These are phyloP conservation scores for Agelas oroides DNA, from an alignment of 37 sponge, comb jelly and placozoan genomes.

Conservation along the genomic window DNA sequence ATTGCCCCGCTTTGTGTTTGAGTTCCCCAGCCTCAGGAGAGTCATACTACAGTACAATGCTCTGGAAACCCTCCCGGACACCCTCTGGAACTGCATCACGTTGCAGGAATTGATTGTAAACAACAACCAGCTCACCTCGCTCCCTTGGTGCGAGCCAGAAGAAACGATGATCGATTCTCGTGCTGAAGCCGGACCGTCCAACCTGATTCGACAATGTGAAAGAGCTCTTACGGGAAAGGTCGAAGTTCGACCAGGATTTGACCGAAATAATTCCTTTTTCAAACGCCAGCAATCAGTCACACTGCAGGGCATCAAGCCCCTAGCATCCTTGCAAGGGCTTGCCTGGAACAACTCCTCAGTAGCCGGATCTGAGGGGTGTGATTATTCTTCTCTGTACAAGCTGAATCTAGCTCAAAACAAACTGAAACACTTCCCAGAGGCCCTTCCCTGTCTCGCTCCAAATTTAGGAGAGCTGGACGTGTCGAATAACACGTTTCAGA, in stretches of 20 bases:
- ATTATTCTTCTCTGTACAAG: constrained; percentile 48
- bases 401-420: constrained; percentile 66
- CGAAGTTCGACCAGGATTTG: background rate
- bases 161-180: background rate
- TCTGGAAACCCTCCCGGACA: constrained; percentile 44
- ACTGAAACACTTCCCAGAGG: constrained; percentile 55
- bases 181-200: background rate
- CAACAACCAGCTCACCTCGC: constrained; percentile 27
- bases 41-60: constrained; percentile 32
- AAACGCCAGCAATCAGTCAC: constrained; percentile 9
- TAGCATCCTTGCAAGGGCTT: background rate
- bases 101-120: constrained; percentile 62
- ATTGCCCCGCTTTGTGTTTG: constrained; percentile 58
- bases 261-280: background rate
- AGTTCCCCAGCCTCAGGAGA: constrained; percentile 23
- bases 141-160: constrained; percentile 58
- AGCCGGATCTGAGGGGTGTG: constrained; percentile 13
- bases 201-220: background rate
- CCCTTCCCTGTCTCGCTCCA: constrained; percentile 75
- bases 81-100: constrained; percentile 45
- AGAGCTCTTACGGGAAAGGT: constrained; percentile 1
- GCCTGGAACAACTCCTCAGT: background rate
- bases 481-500: constrained; percentile 40
- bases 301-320: background rate
- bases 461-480: constrained; percentile 71